Base-by-base conservation (phyloP, 2,113 vertebrate genomes). In the Eidolon helvum region DNA sequence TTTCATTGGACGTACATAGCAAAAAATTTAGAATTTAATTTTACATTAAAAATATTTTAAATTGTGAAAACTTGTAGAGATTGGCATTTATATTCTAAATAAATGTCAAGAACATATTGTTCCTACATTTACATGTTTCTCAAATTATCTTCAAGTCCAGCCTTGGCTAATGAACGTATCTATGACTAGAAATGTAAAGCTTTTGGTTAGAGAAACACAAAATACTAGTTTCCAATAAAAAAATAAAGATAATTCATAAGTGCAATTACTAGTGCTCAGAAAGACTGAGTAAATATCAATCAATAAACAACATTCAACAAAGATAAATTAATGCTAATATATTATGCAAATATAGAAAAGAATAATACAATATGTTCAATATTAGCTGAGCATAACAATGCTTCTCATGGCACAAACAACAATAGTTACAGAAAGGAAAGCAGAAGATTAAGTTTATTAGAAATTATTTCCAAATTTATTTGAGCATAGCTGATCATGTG, bases 401-500 rank as follows among this genome's bases (percentile, higher is more conserved):
- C 16, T 77, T 80, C 82, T 72, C 10, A 80, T 77, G 11, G 26
- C 2, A 80, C 38, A 26, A 38, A 45, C 15, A 74, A 90, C 0
- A 57, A n/a, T 26, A 94, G 4, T 83, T 50, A 38, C 22, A 79
- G 11, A 53, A 59, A 74, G 19, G 12, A 43, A 86, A 63, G 11
- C 5, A 68, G 69, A 97, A 92, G 57, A 0, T 63, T 88, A 4
- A 5, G 5, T 75, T 95, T 68, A 85, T 57, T 74, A 79, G 6
- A 59, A 80, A 93, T 66, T n/a, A 87, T 90, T 97, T 88, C 40
- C 33, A 83, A 87, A 90, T 87, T 75, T 90, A 5, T 75, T 66
- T 1, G 63, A 89, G 5, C 5, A 66, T 18, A 79, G 10, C 3
- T 74, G 28, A 75, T 63, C 0, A 28, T 22, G 38, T 77, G 93